Evolutionary conservation across 2,113 vertebrate species (phyloP), one percentile per base, ranked within the genome.

Genomic region (Genyomyrus donnyi): DNA sequence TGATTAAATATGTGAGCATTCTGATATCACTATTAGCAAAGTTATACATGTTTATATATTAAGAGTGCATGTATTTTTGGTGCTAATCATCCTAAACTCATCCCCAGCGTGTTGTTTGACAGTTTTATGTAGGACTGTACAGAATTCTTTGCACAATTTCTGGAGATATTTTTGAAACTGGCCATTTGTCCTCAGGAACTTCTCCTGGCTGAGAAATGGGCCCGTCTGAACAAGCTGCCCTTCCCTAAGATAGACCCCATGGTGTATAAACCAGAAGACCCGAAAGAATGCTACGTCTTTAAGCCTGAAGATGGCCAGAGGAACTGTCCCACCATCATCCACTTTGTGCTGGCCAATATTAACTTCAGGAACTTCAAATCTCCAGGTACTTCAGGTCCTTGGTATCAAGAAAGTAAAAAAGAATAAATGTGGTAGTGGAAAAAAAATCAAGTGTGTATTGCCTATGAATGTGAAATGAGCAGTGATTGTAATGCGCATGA

Each of bases 231-330:
- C 95, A 99, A 98, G 89, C 97, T 99, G 49, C 96, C 98, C 0
- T 99, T 99, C 92, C 98, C 98, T 0, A 99, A 99, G 95, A 99
- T 99, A n/a, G 98, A 99, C 91, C 97, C 97, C 11, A 96, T 97
- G 0, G 98, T 99, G 2, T 99, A 99, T 90, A 98, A 99, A 93
- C 96, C 98, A 0, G 98, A 99, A 91, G 98, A 98, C 3, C 70
- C 99, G 88, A 99, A 99, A 86, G 98, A 99, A 91, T 99, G 98
- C 92, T 99, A 99, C 0, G 93, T 99, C 62, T 99, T 99, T 94
- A 99, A 98, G 91, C 98, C 98, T n/a, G 98, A 96, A 91, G 97
- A 97, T 85, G 96, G 96, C 0, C 97, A 99, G 87, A 97, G 95
- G 90, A 97, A 98, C 91, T 99, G 98, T 87, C 98, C 98, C 0